phyloP scores from a whole-genome alignment of 2,797 vertebrate genomes.

The Macropus fuliginosus region DNA sequence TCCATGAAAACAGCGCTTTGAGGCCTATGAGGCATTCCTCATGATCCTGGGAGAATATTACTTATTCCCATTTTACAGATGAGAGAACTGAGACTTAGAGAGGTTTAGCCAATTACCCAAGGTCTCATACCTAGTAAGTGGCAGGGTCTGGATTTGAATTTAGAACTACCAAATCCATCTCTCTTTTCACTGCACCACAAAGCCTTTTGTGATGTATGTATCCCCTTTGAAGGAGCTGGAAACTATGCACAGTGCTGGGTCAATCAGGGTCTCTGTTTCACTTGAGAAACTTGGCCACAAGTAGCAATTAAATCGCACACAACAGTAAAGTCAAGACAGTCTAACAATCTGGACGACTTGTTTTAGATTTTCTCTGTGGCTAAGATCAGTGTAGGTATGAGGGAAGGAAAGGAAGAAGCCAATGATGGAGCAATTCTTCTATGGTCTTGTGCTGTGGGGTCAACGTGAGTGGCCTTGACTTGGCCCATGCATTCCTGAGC shows the following conservation, averaged over 20 bases:
- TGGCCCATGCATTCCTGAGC: constrained; percentile 34
- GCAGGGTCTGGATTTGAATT: constrained; percentile 1
- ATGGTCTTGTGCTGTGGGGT: neutral
- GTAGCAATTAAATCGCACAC: constrained; percentile 15
- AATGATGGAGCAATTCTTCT: neutral
- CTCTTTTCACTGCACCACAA: neutral
- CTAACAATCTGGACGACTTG: constrained; percentile 12
- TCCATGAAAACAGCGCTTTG: neutral
- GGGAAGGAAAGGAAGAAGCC: constrained; percentile 23
- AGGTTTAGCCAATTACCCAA: neutral
- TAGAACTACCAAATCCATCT: constrained; percentile 8
- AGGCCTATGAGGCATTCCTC: neutral
- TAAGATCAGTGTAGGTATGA: constrained; percentile 4
- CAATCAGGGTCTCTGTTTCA: constrained; percentile 1
- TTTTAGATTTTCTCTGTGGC: constrained; percentile 7
- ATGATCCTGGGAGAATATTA: neutral
- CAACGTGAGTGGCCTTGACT: neutral
- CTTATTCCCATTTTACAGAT: neutral
- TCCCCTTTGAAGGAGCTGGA: constrained; percentile 25
- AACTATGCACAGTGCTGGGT: neutral
- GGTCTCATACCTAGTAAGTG: neutral
- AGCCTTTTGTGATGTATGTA: neutral
- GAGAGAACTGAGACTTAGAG: neutral
- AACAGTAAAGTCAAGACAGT: constrained; percentile 34
- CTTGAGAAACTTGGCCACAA: neutral